A percentile compares a stretch with the other conserved stretches of the same genome.
Evolutionary conservation across 1,140 invertebrate genomes (phyloP).

Genomic region (Harpegnathos saltator): DNA sequence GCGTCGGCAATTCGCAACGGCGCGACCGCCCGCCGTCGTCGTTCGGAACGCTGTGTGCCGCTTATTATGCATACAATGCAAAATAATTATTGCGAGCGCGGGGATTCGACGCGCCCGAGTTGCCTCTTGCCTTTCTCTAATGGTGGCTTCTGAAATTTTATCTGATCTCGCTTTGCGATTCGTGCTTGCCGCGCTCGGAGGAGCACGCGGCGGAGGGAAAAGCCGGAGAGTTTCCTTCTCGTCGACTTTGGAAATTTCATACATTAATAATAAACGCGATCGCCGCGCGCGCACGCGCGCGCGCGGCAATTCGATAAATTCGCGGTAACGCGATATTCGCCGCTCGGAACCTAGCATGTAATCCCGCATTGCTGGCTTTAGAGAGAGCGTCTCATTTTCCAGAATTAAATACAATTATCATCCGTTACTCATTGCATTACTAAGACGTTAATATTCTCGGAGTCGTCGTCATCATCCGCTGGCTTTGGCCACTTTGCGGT

Average conservation of each 20-base stretch:
- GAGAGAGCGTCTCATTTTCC: not conserved
- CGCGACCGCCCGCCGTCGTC: constrained; percentile 30
- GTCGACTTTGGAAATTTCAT: not conserved
- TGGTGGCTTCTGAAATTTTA: constrained; percentile 39
- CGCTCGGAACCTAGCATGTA: no score
- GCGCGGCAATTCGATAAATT: constrained; percentile 2
- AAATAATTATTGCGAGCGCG: constrained; percentile 77
- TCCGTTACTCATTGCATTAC: not conserved
- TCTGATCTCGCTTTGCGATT: not conserved
- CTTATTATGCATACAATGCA: constrained; percentile 81
- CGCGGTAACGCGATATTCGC: not conserved
- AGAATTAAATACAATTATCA: constrained; percentile 14
- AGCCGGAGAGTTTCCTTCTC: no score
- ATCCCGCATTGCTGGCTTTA: not conserved
- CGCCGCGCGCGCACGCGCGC: not conserved
- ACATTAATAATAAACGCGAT: constrained; percentile 10
- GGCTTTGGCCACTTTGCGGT: no score
- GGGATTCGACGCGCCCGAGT: constrained; percentile 67
- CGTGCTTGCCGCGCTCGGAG: no score
- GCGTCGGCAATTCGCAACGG: constrained; percentile 39
- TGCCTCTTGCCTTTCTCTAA: constrained; percentile 48
- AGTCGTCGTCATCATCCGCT: not conserved
- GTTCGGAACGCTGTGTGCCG: constrained; percentile 43
- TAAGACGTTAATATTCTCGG: not conserved
- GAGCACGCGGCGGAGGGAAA: no score